Evolutionary conservation across 2,888 invertebrate genomes (phyloP).

Genomic region (Pterobdella sp.): DNA sequence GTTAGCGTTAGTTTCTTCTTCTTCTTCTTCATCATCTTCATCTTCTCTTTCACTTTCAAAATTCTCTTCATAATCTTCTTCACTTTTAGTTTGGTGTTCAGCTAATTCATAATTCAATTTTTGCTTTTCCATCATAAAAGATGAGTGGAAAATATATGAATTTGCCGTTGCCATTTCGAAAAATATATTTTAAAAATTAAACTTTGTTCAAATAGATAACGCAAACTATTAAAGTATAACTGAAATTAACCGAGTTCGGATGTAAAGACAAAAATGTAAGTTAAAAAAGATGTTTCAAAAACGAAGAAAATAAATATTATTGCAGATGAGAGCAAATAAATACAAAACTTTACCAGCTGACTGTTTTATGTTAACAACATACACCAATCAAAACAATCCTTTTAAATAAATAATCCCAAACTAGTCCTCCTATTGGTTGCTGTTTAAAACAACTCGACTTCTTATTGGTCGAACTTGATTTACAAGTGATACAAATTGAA

Average conservation of each 20-base stretch:
- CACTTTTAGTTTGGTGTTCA: neutral
- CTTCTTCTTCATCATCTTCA: neutral
- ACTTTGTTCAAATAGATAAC: neutral
- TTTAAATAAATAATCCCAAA: constrained; percentile 1
- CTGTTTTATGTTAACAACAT: neutral
- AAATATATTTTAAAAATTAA: neutral
- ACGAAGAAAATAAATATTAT: constrained; percentile 1
- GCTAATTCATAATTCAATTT: neutral
- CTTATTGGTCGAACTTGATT: constrained; percentile 11
- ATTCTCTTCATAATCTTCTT: no score
- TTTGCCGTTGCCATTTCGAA: neutral
- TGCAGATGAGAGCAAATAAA: constrained; percentile 8
- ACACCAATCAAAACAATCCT: constrained; percentile 9
- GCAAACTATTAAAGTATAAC: no score
- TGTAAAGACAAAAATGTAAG: no score
- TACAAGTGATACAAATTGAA: constrained; percentile 4
- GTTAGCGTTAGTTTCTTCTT: neutral
- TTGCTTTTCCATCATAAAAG: neutral
- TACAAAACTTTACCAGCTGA: constrained; percentile 2
- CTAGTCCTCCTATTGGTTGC: neutral
- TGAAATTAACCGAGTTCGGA: no score
- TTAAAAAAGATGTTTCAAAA: neutral
- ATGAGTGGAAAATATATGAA: neutral
- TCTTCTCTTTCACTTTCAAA: neutral
- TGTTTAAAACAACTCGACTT: constrained; percentile 1